Evolutionary conservation across 2,888 invertebrate species (phyloP).

Genomic region (Dendrolimus houi): DNA sequence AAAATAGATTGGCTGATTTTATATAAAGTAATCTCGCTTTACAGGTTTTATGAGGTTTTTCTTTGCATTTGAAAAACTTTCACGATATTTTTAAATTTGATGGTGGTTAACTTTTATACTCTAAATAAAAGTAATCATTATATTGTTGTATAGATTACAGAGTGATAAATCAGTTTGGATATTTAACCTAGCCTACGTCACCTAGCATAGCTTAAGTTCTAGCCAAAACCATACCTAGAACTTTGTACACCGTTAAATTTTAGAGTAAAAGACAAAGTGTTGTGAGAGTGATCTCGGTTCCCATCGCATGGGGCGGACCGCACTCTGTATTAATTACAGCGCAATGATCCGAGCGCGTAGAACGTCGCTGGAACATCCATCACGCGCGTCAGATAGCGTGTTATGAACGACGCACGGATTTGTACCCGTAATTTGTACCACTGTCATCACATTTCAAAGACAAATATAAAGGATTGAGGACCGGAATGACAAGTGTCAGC

Average conservation of each 20-base stretch:
- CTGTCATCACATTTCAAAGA: slow-evolving; percentile 77
- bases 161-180: no score
- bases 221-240: no score
- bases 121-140: no score
- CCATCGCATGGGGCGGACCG: slow-evolving; percentile 49
- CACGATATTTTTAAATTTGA: no score
- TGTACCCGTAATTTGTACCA: slow-evolving; percentile 75
- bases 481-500: slow-evolving; percentile 73
- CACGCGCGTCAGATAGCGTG: slow-evolving; percentile 65
- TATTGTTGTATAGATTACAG: no score
- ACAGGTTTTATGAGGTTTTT: no score
- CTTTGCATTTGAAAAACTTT: no score
- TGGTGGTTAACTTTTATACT: no score
- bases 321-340: slow-evolving; percentile 63
- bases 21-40: no score
- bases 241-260: slow-evolving; percentile 39
- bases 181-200: no score
- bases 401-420: slow-evolving; percentile 72
- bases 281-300: slow-evolving; percentile 48
- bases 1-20: no score
- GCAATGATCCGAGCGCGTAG: slow-evolving; percentile 53
- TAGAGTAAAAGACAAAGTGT: slow-evolving; percentile 55
- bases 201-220: no score
- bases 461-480: slow-evolving; percentile 75
- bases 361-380: slow-evolving; percentile 57